A percentile compares a stretch with the other conserved stretches of the same genome.
Conservation (phyloP, 2,113 vertebrate genomes). For the Synchiropus splendidus region DNA sequence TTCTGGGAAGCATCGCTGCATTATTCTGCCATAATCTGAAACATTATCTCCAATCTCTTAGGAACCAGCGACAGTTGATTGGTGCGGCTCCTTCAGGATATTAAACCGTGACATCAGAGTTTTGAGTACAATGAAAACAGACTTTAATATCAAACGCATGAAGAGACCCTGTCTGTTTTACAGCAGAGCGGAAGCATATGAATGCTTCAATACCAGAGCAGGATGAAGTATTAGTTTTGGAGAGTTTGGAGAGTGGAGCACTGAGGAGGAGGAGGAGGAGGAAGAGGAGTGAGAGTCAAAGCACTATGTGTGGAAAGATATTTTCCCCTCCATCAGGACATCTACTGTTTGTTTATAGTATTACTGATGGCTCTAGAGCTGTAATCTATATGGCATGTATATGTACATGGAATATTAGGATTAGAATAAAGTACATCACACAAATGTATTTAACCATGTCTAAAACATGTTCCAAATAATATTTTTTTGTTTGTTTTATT, state of each 20-base stretch:
- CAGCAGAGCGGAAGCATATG: neutral
- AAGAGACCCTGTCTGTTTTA: too few species aligned
- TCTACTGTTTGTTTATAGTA: too few species aligned
- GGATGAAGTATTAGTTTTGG: slow-evolving; percentile 7
- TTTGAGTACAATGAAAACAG: slow-evolving; percentile 8
- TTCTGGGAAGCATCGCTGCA: neutral
- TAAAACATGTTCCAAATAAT: too few species aligned
- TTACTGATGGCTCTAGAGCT: too few species aligned
- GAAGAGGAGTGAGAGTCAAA: slow-evolving; percentile 36
- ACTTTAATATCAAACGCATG: too few species aligned
- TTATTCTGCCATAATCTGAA: slow-evolving; percentile 9
- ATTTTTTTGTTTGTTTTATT: too few species aligned
- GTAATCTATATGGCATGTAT: too few species aligned
- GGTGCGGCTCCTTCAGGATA: slow-evolving; percentile 27
- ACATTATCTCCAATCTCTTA: slow-evolving; percentile 27
- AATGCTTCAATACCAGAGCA: too few species aligned
- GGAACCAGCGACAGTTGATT: slow-evolving; percentile 3
- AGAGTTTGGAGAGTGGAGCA: slow-evolving; percentile 12
- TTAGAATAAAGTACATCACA: too few species aligned
- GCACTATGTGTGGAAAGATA: neutral
- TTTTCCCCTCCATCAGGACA: too few species aligned
- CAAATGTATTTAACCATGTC: too few species aligned
- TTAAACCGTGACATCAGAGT: slow-evolving; percentile 15
- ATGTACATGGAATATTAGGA: too few species aligned
- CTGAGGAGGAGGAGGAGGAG: slow-evolving; percentile 14